These are phyloP conservation scores for Pseudopipra pipra DNA, from an alignment of 2,113 vertebrate genomes.

Conservation along the genomic window DNA sequence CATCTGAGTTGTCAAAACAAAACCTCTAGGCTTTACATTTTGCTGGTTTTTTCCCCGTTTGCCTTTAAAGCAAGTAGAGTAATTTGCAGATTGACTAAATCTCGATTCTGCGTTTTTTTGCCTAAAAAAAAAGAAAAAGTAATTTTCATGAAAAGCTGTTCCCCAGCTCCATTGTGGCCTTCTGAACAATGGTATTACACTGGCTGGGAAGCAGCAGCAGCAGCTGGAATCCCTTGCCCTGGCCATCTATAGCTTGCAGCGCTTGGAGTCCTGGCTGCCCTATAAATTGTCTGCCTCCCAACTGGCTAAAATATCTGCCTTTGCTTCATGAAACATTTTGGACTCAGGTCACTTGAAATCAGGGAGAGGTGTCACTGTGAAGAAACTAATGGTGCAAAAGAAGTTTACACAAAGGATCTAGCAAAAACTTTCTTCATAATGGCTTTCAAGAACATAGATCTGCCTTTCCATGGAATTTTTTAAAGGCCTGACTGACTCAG, in stretches of 20 bases:
- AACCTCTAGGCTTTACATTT: not conserved
- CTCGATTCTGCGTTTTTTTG: slow-evolving; percentile 1
- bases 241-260: not conserved
- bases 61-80: slow-evolving; percentile 15
- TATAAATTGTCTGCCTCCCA: not conserved
- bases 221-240: slow-evolving; percentile 33
- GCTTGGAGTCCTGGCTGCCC: not conserved
- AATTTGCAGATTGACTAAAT: slow-evolving; percentile 32
- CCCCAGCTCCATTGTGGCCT: not conserved
- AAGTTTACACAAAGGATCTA: not conserved
- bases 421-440: not conserved
- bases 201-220: slow-evolving; percentile 4
- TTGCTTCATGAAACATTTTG: not conserved
- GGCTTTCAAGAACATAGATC: not conserved
- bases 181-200: not conserved
- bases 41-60: slow-evolving; percentile 13
- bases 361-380: not conserved
- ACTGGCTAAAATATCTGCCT: not conserved
- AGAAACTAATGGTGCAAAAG: not conserved
- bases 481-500: not conserved
- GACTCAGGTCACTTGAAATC: not conserved
- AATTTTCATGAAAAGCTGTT: not conserved
- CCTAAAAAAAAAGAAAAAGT: not conserved
- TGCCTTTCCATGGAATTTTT: not conserved
- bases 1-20: slow-evolving; percentile 53